Conservation (phyloP, 2,797 vertebrate species). For the Octomys mimax region DNA sequence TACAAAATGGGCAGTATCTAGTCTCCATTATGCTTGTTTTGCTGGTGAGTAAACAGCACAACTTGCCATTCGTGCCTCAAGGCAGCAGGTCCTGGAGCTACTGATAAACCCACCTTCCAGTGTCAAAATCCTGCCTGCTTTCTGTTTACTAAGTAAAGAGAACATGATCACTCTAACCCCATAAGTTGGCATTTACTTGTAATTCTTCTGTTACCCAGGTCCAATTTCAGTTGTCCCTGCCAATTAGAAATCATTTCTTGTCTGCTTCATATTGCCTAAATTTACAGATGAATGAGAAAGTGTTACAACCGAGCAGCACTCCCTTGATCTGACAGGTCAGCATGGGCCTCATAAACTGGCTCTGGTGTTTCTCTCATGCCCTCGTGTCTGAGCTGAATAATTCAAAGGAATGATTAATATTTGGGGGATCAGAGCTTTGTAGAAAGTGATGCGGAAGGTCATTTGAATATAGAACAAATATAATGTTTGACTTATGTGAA, state of each 20-base stretch:
- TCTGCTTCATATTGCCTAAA: background rate
- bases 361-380: background rate
- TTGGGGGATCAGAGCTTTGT: background rate
- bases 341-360: background rate
- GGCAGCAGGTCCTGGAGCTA: background rate
- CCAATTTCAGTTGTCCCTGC: background rate
- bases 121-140: background rate
- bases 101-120: background rate
- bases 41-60: background rate
- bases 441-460: background rate
- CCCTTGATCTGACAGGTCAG: background rate
- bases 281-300: constrained; percentile 27
- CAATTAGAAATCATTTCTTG: background rate
- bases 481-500: background rate
- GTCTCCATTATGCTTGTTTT: background rate
- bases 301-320: background rate
- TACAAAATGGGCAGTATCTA: background rate
- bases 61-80: background rate
- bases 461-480: background rate
- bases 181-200: background rate
- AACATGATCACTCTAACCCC: background rate
- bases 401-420: background rate
- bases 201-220: background rate
- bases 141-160: background rate
- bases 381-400: background rate